Evolutionary conservation across 2,888 invertebrate species (phyloP).

Genomic region (Leptopilina drosophilae): DNA sequence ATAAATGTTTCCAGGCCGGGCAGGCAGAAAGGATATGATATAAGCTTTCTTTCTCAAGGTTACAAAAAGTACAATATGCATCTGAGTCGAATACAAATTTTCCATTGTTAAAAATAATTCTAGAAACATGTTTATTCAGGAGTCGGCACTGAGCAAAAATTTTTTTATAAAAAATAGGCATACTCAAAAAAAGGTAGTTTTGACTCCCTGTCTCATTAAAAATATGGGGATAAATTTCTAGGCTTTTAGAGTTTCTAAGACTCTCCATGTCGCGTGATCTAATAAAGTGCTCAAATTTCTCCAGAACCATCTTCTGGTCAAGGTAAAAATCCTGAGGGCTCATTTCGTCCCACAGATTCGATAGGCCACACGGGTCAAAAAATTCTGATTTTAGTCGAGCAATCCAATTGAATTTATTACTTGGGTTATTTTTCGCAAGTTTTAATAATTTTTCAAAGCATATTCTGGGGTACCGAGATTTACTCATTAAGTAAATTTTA

Average conservation of each 20-base stretch:
- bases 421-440: not conserved
- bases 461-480: not conserved
- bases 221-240: not conserved
- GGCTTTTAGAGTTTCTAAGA: not conserved
- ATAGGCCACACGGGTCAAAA: not conserved
- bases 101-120: not conserved
- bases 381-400: not conserved
- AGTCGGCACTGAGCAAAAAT: not conserved
- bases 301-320: not conserved
- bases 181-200: not conserved
- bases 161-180: constrained; percentile 14
- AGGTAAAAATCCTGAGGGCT: not conserved
- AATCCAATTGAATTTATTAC: not conserved
- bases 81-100: not conserved
- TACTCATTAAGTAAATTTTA: not conserved
- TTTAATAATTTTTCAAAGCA: not conserved
- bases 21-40: not conserved
- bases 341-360: not conserved
- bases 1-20: too few relatives aligned
- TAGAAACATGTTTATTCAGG: not conserved
- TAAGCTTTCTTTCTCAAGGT: not conserved
- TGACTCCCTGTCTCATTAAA: not conserved
- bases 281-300: not conserved
- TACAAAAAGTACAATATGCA: not conserved
- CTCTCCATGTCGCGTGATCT: not conserved